Evolutionary conservation across 1,140 invertebrate species (phyloP).

Genomic region (Solenopsis invicta): DNA sequence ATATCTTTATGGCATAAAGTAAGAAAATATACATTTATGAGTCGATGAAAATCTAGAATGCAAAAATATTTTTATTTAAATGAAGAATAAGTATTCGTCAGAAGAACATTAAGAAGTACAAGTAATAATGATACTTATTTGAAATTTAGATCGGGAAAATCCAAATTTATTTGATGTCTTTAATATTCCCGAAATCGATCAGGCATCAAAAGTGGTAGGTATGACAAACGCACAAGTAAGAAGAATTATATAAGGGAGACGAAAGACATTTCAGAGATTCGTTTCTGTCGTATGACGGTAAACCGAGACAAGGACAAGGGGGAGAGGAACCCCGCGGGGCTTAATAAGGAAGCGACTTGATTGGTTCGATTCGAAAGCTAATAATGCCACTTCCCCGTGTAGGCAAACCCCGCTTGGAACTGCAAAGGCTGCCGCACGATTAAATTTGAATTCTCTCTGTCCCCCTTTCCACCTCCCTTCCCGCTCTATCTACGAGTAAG

Average conservation of each 20-base stretch:
- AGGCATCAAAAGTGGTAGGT: background rate
- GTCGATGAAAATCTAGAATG: background rate
- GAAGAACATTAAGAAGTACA: background rate
- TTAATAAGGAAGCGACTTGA: slow-evolving; percentile 82
- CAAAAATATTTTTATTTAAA: background rate
- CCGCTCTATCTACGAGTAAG: slow-evolving; percentile 46
- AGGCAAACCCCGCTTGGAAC: slow-evolving; percentile 45
- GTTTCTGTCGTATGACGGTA: slow-evolving; percentile 14
- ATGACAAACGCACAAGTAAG: background rate
- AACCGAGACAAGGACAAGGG: slow-evolving; percentile 18
- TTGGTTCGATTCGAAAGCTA: slow-evolving; percentile 83
- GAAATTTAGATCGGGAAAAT: background rate
- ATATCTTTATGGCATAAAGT: background rate
- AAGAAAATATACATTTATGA: background rate
- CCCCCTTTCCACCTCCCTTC: background rate
- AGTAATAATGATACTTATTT: background rate
- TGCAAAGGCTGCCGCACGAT: slow-evolving; percentile 71
- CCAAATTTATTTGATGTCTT: background rate
- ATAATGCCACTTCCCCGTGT: slow-evolving; percentile 80
- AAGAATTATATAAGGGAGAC: background rate
- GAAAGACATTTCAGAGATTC: slow-evolving; percentile 34
- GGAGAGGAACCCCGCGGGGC: slow-evolving; percentile 70
- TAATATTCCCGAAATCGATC: background rate
- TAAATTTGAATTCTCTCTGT: slow-evolving; percentile 81
- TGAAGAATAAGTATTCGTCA: background rate